Percentiles rank a stretch among this genome's conserved stretches.
Conservation (phyloP, 2,888 invertebrate genomes). For the Caradrina kadenii region DNA sequence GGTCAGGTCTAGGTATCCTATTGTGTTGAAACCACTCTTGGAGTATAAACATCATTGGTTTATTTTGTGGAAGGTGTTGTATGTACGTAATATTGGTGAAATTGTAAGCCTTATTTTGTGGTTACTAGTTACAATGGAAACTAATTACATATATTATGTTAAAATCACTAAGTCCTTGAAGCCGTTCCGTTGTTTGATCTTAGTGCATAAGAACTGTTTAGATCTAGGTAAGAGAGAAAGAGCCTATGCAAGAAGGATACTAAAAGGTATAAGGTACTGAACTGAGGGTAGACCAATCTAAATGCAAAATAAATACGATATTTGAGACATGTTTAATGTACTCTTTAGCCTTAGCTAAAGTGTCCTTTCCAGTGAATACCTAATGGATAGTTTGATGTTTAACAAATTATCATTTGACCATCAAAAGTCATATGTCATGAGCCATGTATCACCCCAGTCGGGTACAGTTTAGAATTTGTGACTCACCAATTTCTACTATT, state of each 20-base stretch:
- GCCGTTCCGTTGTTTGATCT: too few species aligned
- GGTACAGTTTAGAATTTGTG: conserved; percentile 41
- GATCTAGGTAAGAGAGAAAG: too few species aligned
- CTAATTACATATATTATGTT: too few species aligned
- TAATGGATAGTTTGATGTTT: background rate
- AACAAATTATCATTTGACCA: conserved; percentile 19
- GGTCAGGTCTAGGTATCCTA: conserved; percentile 31
- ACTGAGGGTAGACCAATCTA: too few species aligned
- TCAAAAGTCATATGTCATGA: conserved; percentile 43
- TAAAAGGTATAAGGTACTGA: too few species aligned
- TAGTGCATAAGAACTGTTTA: too few species aligned
- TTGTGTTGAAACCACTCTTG: conserved; percentile 43
- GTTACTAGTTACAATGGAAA: too few species aligned
- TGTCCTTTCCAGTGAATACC: background rate
- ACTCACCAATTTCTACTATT: conserved; percentile 56
- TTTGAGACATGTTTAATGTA: too few species aligned
- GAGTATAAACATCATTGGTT: conserved; percentile 3
- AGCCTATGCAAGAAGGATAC: too few species aligned
- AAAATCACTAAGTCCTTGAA: too few species aligned
- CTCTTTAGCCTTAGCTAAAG: too few species aligned
- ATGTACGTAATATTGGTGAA: background rate
- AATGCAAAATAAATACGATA: too few species aligned
- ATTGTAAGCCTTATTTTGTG: background rate
- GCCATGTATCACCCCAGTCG: background rate
- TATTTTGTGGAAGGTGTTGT: conserved; percentile 11